A percentile compares a stretch with the other conserved stretches of the same genome.
Evolutionary conservation across 2,797 vertebrate species (phyloP).

Genomic region (Cynodonichthys magdalenae): DNA sequence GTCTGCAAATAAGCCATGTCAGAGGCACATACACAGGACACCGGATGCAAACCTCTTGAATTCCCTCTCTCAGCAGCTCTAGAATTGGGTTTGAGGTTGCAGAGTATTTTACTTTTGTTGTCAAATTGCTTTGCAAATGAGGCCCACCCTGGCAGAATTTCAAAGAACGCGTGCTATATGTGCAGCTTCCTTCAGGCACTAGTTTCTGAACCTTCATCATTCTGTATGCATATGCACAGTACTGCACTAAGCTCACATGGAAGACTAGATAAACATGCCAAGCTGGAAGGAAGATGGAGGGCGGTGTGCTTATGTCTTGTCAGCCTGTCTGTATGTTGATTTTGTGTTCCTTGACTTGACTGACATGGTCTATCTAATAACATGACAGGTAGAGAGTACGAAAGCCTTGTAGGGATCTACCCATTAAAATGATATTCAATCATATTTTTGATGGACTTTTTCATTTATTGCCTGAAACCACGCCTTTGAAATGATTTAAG

Average conservation of each 20-base stretch:
- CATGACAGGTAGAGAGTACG: constrained; percentile 78
- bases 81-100: constrained; percentile 71
- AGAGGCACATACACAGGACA: constrained; percentile 47
- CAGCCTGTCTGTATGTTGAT: constrained; percentile 69
- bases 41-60: constrained; percentile 52
- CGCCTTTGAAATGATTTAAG: constrained; percentile 70
- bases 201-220: constrained; percentile 71
- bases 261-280: constrained; percentile 77
- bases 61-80: constrained; percentile 55
- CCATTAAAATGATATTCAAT: constrained; percentile 84
- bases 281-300: constrained; percentile 67
- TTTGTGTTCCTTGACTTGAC: constrained; percentile 71
- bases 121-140: constrained; percentile 79
- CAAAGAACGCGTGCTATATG: constrained; percentile 71
- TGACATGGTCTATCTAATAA: constrained; percentile 77
- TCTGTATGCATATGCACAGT: constrained; percentile 72
- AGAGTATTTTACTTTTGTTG: constrained; percentile 75
- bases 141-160: constrained; percentile 72
- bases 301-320: constrained; percentile 70
- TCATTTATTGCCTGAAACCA: constrained; percentile 73
- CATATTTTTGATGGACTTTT: constrained; percentile 74
- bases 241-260: constrained; percentile 69
- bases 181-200: constrained; percentile 70
- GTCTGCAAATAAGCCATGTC: constrained; percentile 68
- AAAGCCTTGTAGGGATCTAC: constrained; percentile 72